These are phyloP conservation scores for Dryoscopus gambensis DNA, from an alignment of 2,113 vertebrate genomes.

Conservation along the genomic window DNA sequence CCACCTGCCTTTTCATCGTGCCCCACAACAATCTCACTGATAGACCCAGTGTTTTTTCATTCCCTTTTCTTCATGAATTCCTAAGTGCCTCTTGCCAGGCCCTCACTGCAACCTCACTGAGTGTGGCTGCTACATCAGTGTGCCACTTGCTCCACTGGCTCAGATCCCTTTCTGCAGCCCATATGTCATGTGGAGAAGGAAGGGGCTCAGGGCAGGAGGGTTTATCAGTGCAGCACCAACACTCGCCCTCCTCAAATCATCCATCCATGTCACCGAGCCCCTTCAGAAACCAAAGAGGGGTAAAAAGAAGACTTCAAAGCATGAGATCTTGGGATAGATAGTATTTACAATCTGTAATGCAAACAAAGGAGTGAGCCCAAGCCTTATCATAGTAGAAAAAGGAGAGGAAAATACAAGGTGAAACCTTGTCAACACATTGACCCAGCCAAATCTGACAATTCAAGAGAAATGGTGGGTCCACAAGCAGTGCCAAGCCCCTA, in stretches of 20 bases:
- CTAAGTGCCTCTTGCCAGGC: background rate
- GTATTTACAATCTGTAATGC: background rate
- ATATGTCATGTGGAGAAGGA: background rate
- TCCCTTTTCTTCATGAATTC: background rate
- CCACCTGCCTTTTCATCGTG: background rate
- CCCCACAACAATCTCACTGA: background rate
- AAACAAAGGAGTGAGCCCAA: background rate
- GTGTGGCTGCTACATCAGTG: background rate
- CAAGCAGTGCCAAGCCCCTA: background rate
- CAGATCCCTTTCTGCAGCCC: background rate
- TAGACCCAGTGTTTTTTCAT: background rate
- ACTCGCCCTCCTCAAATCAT: rapidly evolving
- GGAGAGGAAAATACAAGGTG: background rate
- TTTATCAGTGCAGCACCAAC: background rate
- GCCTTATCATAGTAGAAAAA: background rate
- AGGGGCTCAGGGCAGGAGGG: background rate
- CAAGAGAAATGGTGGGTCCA: background rate
- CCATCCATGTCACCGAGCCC: rapidly evolving
- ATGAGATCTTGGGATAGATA: background rate
- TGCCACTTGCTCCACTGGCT: background rate
- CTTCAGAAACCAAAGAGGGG: background rate
- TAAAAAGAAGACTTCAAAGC: background rate
- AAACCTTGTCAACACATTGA: background rate
- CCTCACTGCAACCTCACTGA: background rate
- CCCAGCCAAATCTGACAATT: background rate